Evolutionary conservation across 1,140 invertebrate species (phyloP), one percentile per base, ranked within the genome.

Genomic region (Zaprionus lachaisei): DNA sequence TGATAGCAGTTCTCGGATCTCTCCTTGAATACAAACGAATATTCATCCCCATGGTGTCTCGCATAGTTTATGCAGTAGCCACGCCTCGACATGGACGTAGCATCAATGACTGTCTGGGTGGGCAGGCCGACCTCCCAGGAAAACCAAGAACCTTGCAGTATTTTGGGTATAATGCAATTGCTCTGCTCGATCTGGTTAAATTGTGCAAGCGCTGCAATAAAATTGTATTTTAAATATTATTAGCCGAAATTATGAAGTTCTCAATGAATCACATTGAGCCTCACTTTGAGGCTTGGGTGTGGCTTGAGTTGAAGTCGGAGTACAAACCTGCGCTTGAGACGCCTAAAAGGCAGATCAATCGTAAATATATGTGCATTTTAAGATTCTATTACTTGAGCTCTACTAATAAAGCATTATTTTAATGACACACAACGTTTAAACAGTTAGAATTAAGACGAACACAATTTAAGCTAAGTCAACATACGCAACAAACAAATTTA

Each of bases 121-220:
- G 97, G 97, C 82, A 94, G 93, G 20, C 97, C 97, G 93, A 96
- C 96, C 95, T 98, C 98, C 95, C 97, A 96, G 11, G 97, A 98
- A 93, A 97, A 98, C 97, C 97, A 98, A 38, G 96, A 95, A 64
- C 97, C 97, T 91, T 96, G 94, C 31, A 98, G 93, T 58, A 97
- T 95, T 69, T 95, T 84, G 24, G 97, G 97, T 90, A 98, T 97
- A 28, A 93, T 93, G 83, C 95, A 95, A 55, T 77, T 80, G 22
- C 72, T 72, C 31, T 79, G 72, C 28, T 91, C 83, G 38, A 92
- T 41, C 14, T 81, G 58, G 61, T 92, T 87, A 20, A 73, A 87
- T 62, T 91, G 87, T 20, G 67, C 76, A 4, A 72, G 3, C 3
- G 63, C 87, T 91, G 66, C 47, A 73, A 78, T 58, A 75, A 11